phyloP scores from a whole-genome alignment of 1,140 invertebrate genomes.

The Psix sp. region DNA sequence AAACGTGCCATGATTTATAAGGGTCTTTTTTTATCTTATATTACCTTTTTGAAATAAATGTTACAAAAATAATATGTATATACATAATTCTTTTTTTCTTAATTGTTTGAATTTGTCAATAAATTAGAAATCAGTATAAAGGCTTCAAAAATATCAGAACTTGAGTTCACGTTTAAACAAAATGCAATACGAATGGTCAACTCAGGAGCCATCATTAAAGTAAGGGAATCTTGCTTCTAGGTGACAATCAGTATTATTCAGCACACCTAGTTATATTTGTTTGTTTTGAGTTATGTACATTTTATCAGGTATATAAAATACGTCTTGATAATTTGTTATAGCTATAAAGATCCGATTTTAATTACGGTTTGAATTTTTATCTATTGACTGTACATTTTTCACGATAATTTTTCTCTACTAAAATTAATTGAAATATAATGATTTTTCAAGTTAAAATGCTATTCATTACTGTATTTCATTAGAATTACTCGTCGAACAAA shows the following conservation, averaged over 20 bases:
- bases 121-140: too few species aligned
- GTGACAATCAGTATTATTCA: conserved; percentile 62
- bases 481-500: too few species aligned
- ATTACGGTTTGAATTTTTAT: conserved; percentile 20
- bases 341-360: background rate
- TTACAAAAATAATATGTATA: conserved; percentile 20
- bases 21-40: conserved; percentile 31
- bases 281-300: conserved; percentile 46
- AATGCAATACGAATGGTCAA: conserved; percentile 49
- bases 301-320: too few species aligned
- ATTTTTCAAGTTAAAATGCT: too few species aligned
- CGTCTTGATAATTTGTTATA: too few species aligned
- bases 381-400: conserved; percentile 35
- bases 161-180: conserved; percentile 34
- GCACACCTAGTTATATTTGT: conserved; percentile 44
- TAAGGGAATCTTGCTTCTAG: conserved; percentile 56
- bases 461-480: too few species aligned
- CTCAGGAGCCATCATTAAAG: conserved; percentile 49
- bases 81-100: conserved; percentile 7
- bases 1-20: conserved; percentile 58
- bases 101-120: conserved; percentile 13
- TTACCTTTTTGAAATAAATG: conserved; percentile 18
- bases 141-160: background rate
- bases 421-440: conserved; percentile 24
- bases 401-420: conserved; percentile 36